phyloP scores from a whole-genome alignment of 2,113 vertebrate genomes.

The Halichoerus grypus region DNA sequence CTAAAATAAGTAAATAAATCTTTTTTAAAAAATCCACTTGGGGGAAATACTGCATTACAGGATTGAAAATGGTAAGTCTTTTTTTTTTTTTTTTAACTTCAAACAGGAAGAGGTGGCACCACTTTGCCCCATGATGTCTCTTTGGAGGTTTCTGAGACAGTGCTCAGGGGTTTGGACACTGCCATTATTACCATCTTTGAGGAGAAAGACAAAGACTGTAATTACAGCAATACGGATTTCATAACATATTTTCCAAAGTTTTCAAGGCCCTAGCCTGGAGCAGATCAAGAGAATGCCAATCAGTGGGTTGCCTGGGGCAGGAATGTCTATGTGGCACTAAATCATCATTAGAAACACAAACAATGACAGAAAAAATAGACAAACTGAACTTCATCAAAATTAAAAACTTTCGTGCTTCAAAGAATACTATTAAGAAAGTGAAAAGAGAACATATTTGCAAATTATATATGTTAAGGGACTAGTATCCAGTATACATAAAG shows the following conservation, averaged over 20 bases:
- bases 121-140: not conserved
- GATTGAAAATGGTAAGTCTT: not conserved
- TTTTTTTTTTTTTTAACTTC: not conserved
- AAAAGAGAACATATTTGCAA: slow-evolving; percentile 4
- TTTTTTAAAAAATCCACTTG: not conserved
- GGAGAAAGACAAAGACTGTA: not conserved
- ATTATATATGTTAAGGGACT: not conserved
- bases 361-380: not conserved
- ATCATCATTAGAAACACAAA: not conserved
- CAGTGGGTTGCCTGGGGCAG: not conserved
- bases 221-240: not conserved
- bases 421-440: not conserved
- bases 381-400: not conserved
- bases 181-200: not conserved
- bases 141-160: not conserved
- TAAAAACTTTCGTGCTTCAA: not conserved
- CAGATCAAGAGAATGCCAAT: not conserved
- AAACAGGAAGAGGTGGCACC: not conserved
- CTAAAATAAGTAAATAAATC: not conserved
- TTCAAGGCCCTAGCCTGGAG: not conserved
- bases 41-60: not conserved
- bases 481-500: not conserved
- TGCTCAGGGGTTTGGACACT: not conserved
- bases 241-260: not conserved
- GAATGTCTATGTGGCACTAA: not conserved